Evolutionary conservation across 2,113 vertebrate genomes (phyloP), one percentile per base, ranked within the genome.

Genomic region (Tor tambroides): DNA sequence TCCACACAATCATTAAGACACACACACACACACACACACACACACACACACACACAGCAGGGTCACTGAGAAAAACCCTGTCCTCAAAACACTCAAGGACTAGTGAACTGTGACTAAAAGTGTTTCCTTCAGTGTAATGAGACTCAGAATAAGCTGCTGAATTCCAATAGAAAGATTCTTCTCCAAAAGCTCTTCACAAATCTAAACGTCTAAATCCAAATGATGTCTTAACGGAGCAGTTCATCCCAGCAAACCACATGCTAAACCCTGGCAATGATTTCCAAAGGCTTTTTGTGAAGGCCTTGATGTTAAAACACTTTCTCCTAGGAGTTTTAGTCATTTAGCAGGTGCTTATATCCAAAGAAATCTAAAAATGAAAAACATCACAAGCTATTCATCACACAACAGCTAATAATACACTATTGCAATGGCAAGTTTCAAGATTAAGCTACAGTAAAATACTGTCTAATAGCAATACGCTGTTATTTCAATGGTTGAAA

Each of bases 1-100:
- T 23, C 41, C 30, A 67, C 59, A 78, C 84, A 78, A 51, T 85
- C 75, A 78, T 79, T 67, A 79, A 54, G 6, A 80, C 9, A 79
- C 23, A 46, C 75, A 77, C 46, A 77, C 43, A 77, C 11, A 76
- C 35, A 38, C 38, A 38, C 38, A 38, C 2, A 46, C 43, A 46
- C 43, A 46, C 43, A 80, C 10, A 80, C 6, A 51, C 46, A 78
- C 28, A 78, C 26, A 78, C 2, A 76, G 79, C 38, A 65, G 38
- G 61, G 59, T 67, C 38, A 43, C 26, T 30, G 80, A 49, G 61
- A 32, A 69, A 69, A 69, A 10, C 8, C 4, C n/a, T 2, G 1
- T 85, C 19, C 26, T 46, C 54, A 63, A 63, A 63, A 63, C 56
- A 51, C 19, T 85, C 26, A 46, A 77, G 56, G 72, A 43, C 59